Evolutionary conservation across 2,888 invertebrate species (phyloP).

Genomic region (Drosophila macrospina): DNA sequence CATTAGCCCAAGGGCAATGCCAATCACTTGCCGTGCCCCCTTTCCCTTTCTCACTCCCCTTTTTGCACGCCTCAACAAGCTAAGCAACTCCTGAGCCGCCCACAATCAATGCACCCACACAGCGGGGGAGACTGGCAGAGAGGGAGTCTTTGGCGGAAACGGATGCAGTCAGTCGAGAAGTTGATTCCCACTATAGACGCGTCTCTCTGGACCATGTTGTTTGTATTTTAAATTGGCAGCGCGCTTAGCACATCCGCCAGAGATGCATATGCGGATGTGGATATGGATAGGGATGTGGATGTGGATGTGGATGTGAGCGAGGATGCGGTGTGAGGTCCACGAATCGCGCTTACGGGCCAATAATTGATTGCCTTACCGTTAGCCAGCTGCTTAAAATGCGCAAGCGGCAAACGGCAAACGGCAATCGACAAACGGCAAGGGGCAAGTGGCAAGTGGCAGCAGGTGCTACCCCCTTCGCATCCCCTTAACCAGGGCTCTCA

Average conservation of each 20-base stretch:
- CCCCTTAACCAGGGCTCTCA: not conserved
- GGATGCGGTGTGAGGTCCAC: constrained; percentile 28
- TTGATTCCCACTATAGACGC: constrained; percentile 43
- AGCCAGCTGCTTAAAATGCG: constrained; percentile 76
- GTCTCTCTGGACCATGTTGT: constrained; percentile 68
- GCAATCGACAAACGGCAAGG: no score
- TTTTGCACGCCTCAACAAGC: not conserved
- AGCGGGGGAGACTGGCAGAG: not conserved
- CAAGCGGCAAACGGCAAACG: constrained; percentile 41
- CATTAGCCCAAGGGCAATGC: constrained; percentile 67
- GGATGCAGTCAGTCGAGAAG: constrained; percentile 72
- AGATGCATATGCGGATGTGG: constrained; percentile 35
- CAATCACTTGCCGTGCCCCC: constrained; percentile 39
- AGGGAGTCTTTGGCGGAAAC: constrained; percentile 59
- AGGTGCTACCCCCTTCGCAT: constrained; percentile 31
- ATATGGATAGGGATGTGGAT: constrained; percentile 15
- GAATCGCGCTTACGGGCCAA: constrained; percentile 67
- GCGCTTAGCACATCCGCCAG: constrained; percentile 79
- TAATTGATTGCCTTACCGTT: constrained; percentile 82
- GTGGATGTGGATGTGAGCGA: constrained; percentile 23
- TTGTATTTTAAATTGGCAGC: constrained; percentile 80
- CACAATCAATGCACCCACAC: constrained; percentile 13
- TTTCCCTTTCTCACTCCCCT: not conserved
- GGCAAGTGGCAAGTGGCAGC: constrained; percentile 28
- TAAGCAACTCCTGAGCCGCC: constrained; percentile 9